Percentiles rank a stretch among this genome's conserved stretches.
phyloP scores from a whole-genome alignment of 2,888 invertebrate species.

The Ditula angustiorana region DNA sequence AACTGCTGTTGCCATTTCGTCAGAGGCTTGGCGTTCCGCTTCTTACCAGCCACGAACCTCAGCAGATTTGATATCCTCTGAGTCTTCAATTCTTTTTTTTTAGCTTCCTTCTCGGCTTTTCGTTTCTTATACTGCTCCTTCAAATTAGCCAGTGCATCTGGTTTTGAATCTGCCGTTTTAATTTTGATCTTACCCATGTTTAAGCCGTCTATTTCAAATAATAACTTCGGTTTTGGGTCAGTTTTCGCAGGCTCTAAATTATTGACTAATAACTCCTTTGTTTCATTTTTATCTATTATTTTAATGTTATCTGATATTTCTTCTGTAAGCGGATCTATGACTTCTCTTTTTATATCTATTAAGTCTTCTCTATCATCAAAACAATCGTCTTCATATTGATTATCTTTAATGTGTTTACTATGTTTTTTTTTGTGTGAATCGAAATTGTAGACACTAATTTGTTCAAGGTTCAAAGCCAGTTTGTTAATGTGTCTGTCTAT shows the following conservation, averaged over 20 bases:
- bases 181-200: constrained; percentile 10
- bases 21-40: constrained; percentile 21
- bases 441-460: constrained; percentile 10
- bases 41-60: constrained; percentile 21
- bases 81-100: neutral
- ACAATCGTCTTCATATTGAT: neutral
- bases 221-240: neutral
- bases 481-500: constrained; percentile 29
- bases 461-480: constrained; percentile 6
- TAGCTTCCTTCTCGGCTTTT: neutral
- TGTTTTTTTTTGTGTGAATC: constrained; percentile 5
- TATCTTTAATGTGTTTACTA: neutral
- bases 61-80: constrained; percentile 11
- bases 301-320: neutral
- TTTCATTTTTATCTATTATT: neutral
- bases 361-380: constrained; percentile 14
- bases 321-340: constrained; percentile 12
- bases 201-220: constrained; percentile 25
- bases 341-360: neutral
- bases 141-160: neutral
- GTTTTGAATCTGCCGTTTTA: neutral
- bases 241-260: neutral
- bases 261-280: neutral
- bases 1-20: constrained; percentile 28
- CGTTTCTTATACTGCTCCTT: constrained; percentile 1